Evolutionary conservation across 2,888 invertebrate species (phyloP), one percentile per base, ranked within the genome.

Genomic region (Trichopoda pennipes): DNA sequence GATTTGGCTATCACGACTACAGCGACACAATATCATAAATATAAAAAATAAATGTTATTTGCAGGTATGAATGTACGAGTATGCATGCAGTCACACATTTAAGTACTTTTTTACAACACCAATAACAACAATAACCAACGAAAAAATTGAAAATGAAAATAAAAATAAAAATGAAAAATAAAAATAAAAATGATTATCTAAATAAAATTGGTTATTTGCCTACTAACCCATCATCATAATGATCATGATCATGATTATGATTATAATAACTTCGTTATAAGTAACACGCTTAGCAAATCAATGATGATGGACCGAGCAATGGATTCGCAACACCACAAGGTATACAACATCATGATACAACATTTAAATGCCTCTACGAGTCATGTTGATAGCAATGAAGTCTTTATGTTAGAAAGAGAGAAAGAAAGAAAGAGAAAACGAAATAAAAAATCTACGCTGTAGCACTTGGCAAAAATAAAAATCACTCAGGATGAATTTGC

Each of bases 1-100:
- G 61, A 74, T 79, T 75, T 72, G 74, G 78, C 81, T 60, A 82
- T 79, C 81, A 82, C 81, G 81, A 82, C 78, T 63, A 47, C 55
- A 53, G 53, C 49, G 21, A 32, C 44, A 61, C 44, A 61, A 38
- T 38, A 38, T 38, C 12, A 38, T 38, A 38, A 38, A 38, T 38
- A 38, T 12, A 38, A 38, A 38, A 38, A 12, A 38, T 38, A 38
- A 10, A 38, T 38, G 12, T 38, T 38, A 12, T 12, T 10, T 7
- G 38, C 12, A 12, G 10, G 38, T 38, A 2, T 38, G 38, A 12
- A 12, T 38, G 1, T 38, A 38, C 12, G 38, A 12, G 38, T 38
- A 38, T 38, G 12, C 12, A 12, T 38, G 23, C 49, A 49, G 6
- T 38, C 38, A 14, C 38, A 14, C 32, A n/a, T 17, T 17, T 56